Base-by-base conservation (phyloP, 2,888 invertebrate species). In the Pachymerium ferrugineum region DNA sequence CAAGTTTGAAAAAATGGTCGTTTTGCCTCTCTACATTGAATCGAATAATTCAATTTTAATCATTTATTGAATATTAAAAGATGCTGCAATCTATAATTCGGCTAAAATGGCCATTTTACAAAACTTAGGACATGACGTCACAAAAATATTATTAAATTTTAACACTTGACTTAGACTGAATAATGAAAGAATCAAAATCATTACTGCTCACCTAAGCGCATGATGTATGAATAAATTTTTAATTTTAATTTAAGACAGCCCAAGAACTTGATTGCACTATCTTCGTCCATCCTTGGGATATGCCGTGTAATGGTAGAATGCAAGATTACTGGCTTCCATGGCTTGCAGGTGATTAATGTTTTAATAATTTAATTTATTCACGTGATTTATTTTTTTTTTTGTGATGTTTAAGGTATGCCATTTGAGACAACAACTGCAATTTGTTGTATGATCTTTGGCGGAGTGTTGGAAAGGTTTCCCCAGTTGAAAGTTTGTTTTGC, bases 281-380 rank as follows among this genome's bases (percentile, higher is more conserved):
- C n/a, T 86, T 87, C 80, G 83, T 87, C 1, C 86, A 86, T 79
- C 86, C 86, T 1, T 87, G 86, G 86, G 86, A 86, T 79, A 86
- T 86, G 86, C 78, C 80, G 75, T 80, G 81, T 78, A 82, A 81
- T 2, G 85, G 84, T 1, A 80, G 86, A 62, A 82, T 84, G 80
- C 78, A 79, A 47, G 85, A 86, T 75, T 86, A 85, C 79, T 86
- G 86, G 86, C 77, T 86, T 76, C 86, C 86, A 0, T 86, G 86
- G 86, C 82, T 86, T 8, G 85, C 86, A 3, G 86, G 85, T 84
- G 77, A 76, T 1, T 29, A 3, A 5, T n/a, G 31, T 30, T 71
- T 30, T 3, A 6, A 5, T n/a, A 14, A 47, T 54, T 73, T n/a
- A 29, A 70, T 14, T 70, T 70, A 12, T 14, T 22, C 12, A 22